A percentile compares a stretch with the other conserved stretches of the same genome.
Evolutionary conservation across 2,888 invertebrate species (phyloP).

Genomic region (Nudaria mundana): DNA sequence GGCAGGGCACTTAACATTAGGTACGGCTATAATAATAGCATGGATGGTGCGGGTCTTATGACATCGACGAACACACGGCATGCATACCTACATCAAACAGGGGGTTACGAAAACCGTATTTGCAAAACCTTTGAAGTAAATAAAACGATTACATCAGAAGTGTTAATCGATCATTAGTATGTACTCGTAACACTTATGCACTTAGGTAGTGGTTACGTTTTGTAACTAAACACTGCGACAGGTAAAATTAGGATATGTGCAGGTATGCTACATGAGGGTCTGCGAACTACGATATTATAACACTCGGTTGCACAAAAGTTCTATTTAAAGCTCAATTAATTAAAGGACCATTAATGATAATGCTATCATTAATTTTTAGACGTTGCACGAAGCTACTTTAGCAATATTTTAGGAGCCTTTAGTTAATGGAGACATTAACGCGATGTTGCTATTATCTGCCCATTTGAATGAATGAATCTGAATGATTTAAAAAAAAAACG

Average conservation of each 20-base stretch:
- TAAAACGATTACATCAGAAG: slow-evolving; percentile 20
- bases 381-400: too few relatives aligned
- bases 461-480: too few relatives aligned
- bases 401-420: too few relatives aligned
- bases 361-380: too few relatives aligned
- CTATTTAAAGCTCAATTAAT: too few relatives aligned
- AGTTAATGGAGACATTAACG: too few relatives aligned
- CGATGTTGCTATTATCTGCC: too few relatives aligned
- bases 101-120: slow-evolving; percentile 20
- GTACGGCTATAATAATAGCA: slow-evolving; percentile 17
- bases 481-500: too few relatives aligned
- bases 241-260: not conserved
- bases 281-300: too few relatives aligned
- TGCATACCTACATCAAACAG: slow-evolving; percentile 18
- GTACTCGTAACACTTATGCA: slow-evolving; percentile 9
- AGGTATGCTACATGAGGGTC: too few relatives aligned
- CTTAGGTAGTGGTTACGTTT: slow-evolving; percentile 2
- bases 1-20: not conserved
- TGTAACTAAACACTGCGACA: not conserved
- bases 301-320: too few relatives aligned
- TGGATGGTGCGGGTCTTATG: slow-evolving; percentile 14
- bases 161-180: slow-evolving; percentile 24
- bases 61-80: slow-evolving; percentile 13
- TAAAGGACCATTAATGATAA: too few relatives aligned
- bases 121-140: slow-evolving; percentile 25